Evolutionary conservation across 2,113 vertebrate species (phyloP).

Genomic region (Oenanthe oenanthe): DNA sequence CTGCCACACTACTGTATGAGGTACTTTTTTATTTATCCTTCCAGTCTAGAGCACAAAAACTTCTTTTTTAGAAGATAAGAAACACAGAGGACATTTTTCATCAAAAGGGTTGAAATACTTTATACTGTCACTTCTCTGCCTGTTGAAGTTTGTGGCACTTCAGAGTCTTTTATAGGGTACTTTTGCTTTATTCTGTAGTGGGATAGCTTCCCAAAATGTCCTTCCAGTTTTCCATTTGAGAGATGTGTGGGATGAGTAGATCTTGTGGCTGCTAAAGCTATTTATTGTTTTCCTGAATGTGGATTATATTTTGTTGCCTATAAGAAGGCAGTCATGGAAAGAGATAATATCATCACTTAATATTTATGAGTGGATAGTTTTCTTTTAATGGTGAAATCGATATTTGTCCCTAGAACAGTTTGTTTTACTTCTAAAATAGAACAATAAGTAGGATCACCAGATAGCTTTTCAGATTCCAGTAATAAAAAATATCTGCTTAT

Average conservation of each 20-base stretch:
- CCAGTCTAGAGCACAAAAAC: neutral
- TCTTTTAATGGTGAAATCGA: constrained; percentile 1
- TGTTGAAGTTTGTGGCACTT: neutral
- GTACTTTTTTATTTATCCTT: neutral
- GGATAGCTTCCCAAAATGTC: neutral
- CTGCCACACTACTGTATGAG: neutral
- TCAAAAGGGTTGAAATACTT: neutral
- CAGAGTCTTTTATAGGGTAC: neutral
- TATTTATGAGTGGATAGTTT: constrained; percentile 48
- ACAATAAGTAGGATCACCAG: neutral
- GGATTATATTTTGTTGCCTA: neutral
- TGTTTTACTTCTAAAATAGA: constrained; percentile 38
- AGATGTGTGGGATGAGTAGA: neutral
- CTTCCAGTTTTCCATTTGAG: constrained; percentile 10
- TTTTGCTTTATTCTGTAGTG: neutral
- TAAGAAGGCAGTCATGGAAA: neutral
- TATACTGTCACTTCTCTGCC: neutral
- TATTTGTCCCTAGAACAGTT: constrained; percentile 5
- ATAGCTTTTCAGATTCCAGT: neutral
- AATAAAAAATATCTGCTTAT: constrained; percentile 11
- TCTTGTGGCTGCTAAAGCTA: neutral
- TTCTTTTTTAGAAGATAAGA: neutral
- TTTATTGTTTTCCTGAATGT: constrained; percentile 14
- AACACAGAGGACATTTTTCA: neutral
- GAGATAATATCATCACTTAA: constrained; percentile 7